Conservation (phyloP, 2,797 vertebrate species). For the Halcyon badia region DNA sequence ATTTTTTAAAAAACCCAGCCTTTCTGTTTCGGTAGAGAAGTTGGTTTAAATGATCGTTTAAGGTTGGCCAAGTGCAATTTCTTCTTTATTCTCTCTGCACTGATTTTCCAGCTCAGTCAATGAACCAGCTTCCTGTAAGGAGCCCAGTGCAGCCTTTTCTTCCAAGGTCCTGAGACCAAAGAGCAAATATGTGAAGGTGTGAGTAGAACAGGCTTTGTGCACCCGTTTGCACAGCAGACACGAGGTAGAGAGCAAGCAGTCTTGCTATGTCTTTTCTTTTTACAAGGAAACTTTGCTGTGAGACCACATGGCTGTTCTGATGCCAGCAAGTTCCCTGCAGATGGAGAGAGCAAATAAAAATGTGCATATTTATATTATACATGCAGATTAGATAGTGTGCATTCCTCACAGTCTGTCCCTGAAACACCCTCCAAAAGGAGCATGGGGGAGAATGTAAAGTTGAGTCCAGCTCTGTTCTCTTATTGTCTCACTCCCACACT, state of each 20-base stretch:
- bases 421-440: slow-evolving; percentile 73
- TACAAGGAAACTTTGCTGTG: slow-evolving; percentile 9
- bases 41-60: background rate
- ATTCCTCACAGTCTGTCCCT: slow-evolving; percentile 74
- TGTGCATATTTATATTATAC: slow-evolving; percentile 66
- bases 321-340: slow-evolving; percentile 65
- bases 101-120: background rate
- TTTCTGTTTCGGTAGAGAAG: background rate
- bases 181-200: background rate
- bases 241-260: background rate
- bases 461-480: slow-evolving; percentile 37
- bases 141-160: background rate
- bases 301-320: slow-evolving; percentile 66
- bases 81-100: background rate
- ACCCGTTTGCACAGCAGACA: background rate
- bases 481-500: slow-evolving; percentile 50
- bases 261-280: background rate
- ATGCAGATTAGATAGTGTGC: slow-evolving; percentile 77
- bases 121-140: background rate
- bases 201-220: background rate
- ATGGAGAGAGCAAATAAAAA: slow-evolving; percentile 66
- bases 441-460: slow-evolving; percentile 65
- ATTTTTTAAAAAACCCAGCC: background rate
- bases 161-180: background rate
- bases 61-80: background rate